Base-by-base conservation (phyloP, 2,888 invertebrate species). In the Drosophila maculinotata region DNA sequence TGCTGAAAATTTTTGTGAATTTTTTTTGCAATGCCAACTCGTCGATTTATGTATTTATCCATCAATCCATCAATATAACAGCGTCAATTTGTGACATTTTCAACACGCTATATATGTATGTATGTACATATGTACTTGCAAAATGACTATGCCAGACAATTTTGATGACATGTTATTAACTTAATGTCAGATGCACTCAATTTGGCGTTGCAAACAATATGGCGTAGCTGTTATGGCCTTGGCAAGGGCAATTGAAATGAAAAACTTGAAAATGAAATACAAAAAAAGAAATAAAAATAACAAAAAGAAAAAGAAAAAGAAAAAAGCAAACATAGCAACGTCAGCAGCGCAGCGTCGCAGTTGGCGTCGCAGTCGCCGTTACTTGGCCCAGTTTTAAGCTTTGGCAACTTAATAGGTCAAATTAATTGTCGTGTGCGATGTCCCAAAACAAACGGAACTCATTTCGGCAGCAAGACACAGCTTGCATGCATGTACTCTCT, bases 371-470 rank as follows among this genome's bases (percentile, higher is more conserved):
- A 42, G 49, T 49, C 15, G 30, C 35, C 28, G 47, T 38, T 44
- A 17, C 51, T 59, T 76, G 76, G 72, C 76, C 80, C 62, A 77
- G 69, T 76, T 80, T 59, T 33, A 57, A 68, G 64, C 72, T 79
- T 79, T 76, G 65, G 33, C 58, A 52, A 57, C 60, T 64, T 62
- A 65, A 69, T 76, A 57, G 76, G 79, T 76, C 65, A 79, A 53
- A 68, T 49, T 68, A 76, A 54, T 76, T 76, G 72, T 56, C 38
- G 62, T 59, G 54, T 49, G 25, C 53, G 17, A 25, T 56, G 56
- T n/a, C 57, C 48, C 33, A 53, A 63, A 26, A 15, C 15, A 42
- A 28, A 48, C 28, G 28, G 3, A 44, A 57, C 28, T 28, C 7
- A 58, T 20, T 39, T 30, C 28, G 30, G 20, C 20, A n/a, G n/a